Evolutionary conservation across 92 coral and sea anemone species (phyloP).

Genomic region (Diadumene lineata): DNA sequence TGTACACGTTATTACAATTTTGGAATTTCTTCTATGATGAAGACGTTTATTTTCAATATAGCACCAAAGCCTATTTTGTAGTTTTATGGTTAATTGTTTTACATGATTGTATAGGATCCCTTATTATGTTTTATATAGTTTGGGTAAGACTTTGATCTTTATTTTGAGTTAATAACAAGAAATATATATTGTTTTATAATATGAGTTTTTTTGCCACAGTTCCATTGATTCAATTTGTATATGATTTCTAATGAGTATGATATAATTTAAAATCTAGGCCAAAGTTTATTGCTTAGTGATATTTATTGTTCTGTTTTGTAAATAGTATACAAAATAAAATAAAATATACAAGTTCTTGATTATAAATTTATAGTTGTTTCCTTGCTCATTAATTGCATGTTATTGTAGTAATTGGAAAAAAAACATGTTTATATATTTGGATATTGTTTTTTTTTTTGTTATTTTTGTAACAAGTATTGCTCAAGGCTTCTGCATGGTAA

Average conservation of each 20-base stretch:
- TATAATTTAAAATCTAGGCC: constrained; percentile 38
- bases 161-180: not conserved
- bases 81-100: not conserved
- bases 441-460: too few species aligned
- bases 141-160: not conserved
- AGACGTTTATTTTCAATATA: not conserved
- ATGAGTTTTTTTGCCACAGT: not conserved
- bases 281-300: constrained; percentile 21
- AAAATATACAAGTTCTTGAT: too few species aligned
- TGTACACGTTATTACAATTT: not conserved
- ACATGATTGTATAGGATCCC: not conserved
- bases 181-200: not conserved
- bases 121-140: not conserved
- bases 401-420: too few species aligned
- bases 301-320: constrained; percentile 36
- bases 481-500: too few species aligned
- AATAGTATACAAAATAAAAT: constrained; percentile 22
- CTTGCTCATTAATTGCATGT: too few species aligned
- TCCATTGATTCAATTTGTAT: not conserved
- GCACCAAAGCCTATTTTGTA: not conserved
- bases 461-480: too few species aligned
- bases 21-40: not conserved
- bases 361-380: too few species aligned
- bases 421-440: too few species aligned
- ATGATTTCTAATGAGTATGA: constrained; percentile 24